These are phyloP conservation scores for Fulmarus glacialis DNA, from an alignment of 2,113 vertebrate genomes.

Conservation along the genomic window DNA sequence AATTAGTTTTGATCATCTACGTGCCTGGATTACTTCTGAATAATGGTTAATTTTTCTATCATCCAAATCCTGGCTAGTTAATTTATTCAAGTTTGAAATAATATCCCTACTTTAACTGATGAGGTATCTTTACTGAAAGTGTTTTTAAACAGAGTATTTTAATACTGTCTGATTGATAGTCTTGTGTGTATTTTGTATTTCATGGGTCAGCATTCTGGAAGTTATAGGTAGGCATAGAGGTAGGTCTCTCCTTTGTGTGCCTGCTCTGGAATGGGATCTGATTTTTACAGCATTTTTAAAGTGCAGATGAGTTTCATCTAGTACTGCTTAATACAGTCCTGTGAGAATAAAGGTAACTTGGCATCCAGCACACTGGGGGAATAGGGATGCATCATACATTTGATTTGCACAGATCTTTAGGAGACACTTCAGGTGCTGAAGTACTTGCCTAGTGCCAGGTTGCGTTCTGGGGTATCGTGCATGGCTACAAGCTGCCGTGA, in stretches of 20 bases:
- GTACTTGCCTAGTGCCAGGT: accelerated
- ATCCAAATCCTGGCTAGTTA: background rate
- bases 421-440: background rate
- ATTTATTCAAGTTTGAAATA: background rate
- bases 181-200: background rate
- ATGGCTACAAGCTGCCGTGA: background rate
- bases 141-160: background rate
- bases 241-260: background rate
- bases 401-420: background rate
- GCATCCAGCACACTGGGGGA: too few species aligned
- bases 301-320: background rate
- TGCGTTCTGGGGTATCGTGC: background rate
- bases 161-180: background rate
- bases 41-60: background rate
- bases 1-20: background rate
- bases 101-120: background rate
- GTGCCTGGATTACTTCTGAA: background rate
- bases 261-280: background rate
- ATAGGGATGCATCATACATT: background rate
- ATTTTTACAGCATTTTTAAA: background rate
- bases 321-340: background rate
- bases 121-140: background rate
- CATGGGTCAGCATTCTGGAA: background rate
- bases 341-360: background rate
- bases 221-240: background rate